Evolutionary conservation across 2,113 vertebrate species (phyloP).

Genomic region (Stictonetta naevosa): DNA sequence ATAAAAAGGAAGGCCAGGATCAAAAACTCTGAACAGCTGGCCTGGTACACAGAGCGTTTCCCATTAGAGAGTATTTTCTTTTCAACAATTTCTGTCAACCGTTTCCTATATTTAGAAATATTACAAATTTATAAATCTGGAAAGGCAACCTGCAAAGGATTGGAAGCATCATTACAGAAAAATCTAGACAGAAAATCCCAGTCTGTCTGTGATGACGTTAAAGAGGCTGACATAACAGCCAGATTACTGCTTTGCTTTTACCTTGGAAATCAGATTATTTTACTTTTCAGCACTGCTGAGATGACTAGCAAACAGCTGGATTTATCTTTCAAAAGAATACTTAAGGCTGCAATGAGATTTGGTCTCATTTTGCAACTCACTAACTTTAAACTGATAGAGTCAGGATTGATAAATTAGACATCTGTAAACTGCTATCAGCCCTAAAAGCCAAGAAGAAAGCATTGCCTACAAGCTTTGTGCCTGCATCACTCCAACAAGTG

Average conservation of each 20-base stretch:
- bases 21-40: not conserved
- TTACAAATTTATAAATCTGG: not conserved
- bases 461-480: not conserved
- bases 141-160: not conserved
- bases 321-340: not conserved
- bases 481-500: not conserved
- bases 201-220: accelerated
- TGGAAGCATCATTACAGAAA: not conserved
- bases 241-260: not conserved
- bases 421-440: not conserved
- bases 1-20: not conserved
- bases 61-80: not conserved
- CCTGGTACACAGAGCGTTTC: not conserved
- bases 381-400: not conserved
- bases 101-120: not conserved
- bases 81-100: not conserved
- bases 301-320: not conserved
- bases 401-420: not conserved
- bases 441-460: not conserved
- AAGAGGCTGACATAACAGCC: not conserved
- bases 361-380: not conserved
- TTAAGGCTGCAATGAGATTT: not conserved
- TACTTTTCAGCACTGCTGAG: not conserved
- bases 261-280: not conserved
- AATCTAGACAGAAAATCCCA: not conserved